These are phyloP conservation scores for Probosciger aterrimus DNA, from an alignment of 2,113 vertebrate genomes.

Conservation along the genomic window DNA sequence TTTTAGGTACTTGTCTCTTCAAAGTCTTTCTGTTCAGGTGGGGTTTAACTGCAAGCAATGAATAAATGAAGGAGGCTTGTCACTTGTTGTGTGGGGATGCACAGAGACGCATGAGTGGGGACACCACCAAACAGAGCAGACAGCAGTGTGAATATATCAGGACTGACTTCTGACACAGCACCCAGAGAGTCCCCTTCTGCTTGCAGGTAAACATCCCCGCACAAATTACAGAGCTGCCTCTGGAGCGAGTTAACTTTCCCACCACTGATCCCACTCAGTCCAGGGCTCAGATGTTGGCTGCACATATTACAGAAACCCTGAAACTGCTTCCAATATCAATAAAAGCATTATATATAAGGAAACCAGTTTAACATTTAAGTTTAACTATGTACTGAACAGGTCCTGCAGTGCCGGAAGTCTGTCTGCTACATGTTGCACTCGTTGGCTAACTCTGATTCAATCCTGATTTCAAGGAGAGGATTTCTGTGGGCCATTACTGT, in stretches of 20 bases:
- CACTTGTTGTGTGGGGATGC: background rate
- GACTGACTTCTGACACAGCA: background rate
- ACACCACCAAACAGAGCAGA: background rate
- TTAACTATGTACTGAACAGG: background rate
- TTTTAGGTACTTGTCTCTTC: background rate
- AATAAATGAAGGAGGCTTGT: background rate
- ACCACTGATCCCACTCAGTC: background rate
- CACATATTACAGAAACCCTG: background rate
- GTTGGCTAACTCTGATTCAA: background rate
- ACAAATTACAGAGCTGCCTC: background rate
- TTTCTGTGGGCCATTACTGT: background rate
- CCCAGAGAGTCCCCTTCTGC: background rate
- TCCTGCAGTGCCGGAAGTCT: background rate
- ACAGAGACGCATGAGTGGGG: rapidly evolving
- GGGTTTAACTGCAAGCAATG: background rate
- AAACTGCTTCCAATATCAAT: background rate
- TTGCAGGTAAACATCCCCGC: background rate
- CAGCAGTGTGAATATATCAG: rapidly evolving
- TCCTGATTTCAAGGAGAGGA: background rate
- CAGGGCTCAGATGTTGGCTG: background rate
- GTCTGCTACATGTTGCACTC: background rate
- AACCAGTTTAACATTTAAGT: background rate
- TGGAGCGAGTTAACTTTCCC: background rate
- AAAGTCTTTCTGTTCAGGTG: background rate
- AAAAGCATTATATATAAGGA: background rate